Conservation (phyloP, 2,888 invertebrate species). For the Caenorhabditis sp. region DNA sequence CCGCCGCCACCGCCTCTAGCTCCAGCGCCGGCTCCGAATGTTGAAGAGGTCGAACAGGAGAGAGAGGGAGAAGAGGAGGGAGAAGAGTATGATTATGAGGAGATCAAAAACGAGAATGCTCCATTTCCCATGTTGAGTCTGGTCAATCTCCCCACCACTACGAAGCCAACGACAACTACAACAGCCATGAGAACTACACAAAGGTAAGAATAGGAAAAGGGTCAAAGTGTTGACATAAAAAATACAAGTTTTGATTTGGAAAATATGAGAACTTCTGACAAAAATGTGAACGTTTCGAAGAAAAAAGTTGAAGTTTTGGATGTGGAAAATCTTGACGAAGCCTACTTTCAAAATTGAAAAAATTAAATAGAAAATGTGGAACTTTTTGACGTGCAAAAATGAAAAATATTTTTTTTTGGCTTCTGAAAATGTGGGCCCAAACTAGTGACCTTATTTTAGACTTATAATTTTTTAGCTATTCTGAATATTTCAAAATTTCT, state of each 20-base stretch:
- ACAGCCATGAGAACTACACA: neutral
- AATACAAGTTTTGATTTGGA: neutral
- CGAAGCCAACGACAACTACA: neutral
- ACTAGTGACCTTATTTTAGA: no score
- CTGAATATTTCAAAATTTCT: no score
- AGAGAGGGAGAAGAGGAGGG: conserved; percentile 27
- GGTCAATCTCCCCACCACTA: conserved; percentile 16
- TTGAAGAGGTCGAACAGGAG: conserved; percentile 17
- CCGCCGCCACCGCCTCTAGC: conserved; percentile 8
- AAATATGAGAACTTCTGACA: neutral
- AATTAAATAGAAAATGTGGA: no score
- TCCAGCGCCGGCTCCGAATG: conserved; percentile 13
- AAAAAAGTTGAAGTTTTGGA: conserved; percentile 9
- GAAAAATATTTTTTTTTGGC: no score
- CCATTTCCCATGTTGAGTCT: conserved; percentile 48
- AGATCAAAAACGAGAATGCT: conserved; percentile 36
- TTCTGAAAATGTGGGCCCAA: no score
- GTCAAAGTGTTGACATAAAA: neutral
- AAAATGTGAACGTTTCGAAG: conserved; percentile 11
- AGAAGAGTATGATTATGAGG: conserved; percentile 48
- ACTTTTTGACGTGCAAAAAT: no score
- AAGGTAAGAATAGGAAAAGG: neutral
- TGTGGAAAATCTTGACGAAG: no score
- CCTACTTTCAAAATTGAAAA: no score
- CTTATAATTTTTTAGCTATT: no score